A percentile compares a stretch with the other conserved stretches of the same genome.
phyloP scores from a whole-genome alignment of 2,113 vertebrate genomes.

The Callospermophilus lateralis region DNA sequence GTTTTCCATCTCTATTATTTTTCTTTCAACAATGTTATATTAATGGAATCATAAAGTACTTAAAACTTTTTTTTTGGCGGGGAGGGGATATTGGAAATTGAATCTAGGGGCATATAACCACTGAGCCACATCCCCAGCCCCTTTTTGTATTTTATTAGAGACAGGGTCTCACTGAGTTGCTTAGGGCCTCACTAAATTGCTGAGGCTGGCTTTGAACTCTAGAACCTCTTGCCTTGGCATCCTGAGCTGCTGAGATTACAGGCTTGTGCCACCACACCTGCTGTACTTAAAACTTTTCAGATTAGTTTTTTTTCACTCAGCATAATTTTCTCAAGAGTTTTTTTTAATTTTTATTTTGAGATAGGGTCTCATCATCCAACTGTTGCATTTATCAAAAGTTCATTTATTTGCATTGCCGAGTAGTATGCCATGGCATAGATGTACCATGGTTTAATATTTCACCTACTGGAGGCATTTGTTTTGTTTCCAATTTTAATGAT shows the following conservation, averaged over 20 bases:
- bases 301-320: not conserved
- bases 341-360: no score
- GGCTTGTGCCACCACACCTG: no score
- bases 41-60: not conserved
- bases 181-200: no score
- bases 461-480: not conserved
- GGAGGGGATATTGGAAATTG: no score
- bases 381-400: not conserved
- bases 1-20: slow-evolving; percentile 24
- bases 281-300: not conserved
- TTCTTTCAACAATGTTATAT: slow-evolving; percentile 45
- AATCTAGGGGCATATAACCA: no score
- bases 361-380: no score
- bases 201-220: no score
- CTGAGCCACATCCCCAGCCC: no score
- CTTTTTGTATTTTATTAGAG: no score
- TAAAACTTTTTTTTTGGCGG: not conserved
- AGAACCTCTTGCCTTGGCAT: no score
- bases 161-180: no score
- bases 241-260: no score
- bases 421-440: not conserved
- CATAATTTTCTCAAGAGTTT: slow-evolving; percentile 38
- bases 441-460: not conserved
- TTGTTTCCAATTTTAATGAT: slow-evolving; percentile 4
- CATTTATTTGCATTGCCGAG: slow-evolving; percentile 13